Evolutionary conservation across 2,113 vertebrate genomes (phyloP), one percentile per base, ranked within the genome.

Genomic region (Atherinomorus stipes): DNA sequence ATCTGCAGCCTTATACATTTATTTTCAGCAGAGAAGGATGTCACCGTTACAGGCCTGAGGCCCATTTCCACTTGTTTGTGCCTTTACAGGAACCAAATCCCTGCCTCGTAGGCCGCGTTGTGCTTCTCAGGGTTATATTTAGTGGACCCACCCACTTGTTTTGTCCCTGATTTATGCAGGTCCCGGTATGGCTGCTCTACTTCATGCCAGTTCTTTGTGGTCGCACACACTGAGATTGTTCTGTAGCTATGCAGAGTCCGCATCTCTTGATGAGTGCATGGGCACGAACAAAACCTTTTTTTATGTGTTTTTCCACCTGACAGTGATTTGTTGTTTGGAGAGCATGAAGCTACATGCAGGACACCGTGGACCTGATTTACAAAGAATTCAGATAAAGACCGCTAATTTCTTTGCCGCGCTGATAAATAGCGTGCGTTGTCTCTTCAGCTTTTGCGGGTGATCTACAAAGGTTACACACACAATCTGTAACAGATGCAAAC

Each of bases 1-100:
- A 83, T 78, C 60, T 84, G 76, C 47, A 70, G 51, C 78, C 84
- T 86, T 85, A 87, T 72, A 72, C 80, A 78, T 88, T 76, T 84
- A 42, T 77, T 85, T 78, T 78, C 64, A 88, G 73, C 58, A 74
- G 59, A 66, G 47, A 64, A 67, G 80, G 79, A 78, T 49, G 57
- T 66, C 51, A 10, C 65, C 71, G 57, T 78, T 74, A 74, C 52
- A 77, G 16, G 18, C 42, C 25, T 37, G 12, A n/a, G 51, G 53
- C 70, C 25, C 45, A 54, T 28, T 50, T 70, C 22, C 49, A 75
- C 19, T 11, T 21, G 25, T 54, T 57, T 59, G 47, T 64, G 51
- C 22, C 19, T 40, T 44, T 42, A 22, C 49, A 62, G 37, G 57
- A 28, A 40, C 7, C 11, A 12, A 42, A 51, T 42, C 15, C 12